phyloP scores from a whole-genome alignment of 1,140 invertebrate species.

The Plectrocnemia conspersa region DNA sequence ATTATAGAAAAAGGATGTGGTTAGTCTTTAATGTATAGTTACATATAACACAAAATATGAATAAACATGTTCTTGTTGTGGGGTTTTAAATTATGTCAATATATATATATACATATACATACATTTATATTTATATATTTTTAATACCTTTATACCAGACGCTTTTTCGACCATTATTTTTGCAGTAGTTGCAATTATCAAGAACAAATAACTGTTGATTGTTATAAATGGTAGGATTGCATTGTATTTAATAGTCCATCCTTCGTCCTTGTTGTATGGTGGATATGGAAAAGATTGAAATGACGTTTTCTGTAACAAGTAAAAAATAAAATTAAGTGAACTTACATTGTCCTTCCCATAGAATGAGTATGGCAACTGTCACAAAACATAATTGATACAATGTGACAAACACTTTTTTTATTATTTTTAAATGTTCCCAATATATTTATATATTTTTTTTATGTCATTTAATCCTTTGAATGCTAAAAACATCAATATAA shows the following conservation, averaged over 20 bases:
- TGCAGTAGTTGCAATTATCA: conserved; percentile 9
- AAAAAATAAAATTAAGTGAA: not conserved
- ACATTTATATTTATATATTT: too few relatives aligned
- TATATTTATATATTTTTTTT: not conserved
- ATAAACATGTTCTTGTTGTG: not conserved
- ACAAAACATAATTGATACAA: not conserved
- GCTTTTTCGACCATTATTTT: conserved; percentile 17
- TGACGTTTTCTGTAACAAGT: conserved; percentile 20
- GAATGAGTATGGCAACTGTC: too few relatives aligned
- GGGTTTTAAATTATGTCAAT: conserved; percentile 1
- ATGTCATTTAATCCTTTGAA: not conserved
- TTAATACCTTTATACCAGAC: conserved; percentile 26
- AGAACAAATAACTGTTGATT: conserved; percentile 5
- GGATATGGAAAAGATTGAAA: conserved; percentile 26
- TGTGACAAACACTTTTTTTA: not conserved
- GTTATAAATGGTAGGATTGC: conserved; percentile 10
- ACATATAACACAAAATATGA: not conserved
- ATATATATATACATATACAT: not conserved
- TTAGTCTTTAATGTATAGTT: not conserved
- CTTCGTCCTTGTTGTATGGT: conserved; percentile 20
- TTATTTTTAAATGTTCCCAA: not conserved
- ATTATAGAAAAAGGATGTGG: not conserved
- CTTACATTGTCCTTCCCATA: too few relatives aligned
- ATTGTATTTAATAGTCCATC: conserved; percentile 14
- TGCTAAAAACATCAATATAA: too few relatives aligned